Conservation (phyloP, 2,797 vertebrate species). For the Arnoldichthys spilopterus region DNA sequence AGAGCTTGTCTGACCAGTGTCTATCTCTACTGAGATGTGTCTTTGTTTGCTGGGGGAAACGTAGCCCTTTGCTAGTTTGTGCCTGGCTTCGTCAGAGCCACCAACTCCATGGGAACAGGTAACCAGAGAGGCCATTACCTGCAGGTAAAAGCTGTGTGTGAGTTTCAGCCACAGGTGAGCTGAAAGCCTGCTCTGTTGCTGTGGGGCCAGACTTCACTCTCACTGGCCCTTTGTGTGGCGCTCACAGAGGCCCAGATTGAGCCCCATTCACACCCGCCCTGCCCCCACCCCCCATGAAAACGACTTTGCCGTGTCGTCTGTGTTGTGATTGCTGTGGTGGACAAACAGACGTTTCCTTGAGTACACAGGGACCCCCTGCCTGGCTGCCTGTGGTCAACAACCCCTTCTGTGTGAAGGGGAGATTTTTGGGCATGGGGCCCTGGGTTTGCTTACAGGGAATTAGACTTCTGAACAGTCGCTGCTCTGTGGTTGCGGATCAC, state of each 20-base stretch:
- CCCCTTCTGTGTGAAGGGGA: slow-evolving; percentile 61
- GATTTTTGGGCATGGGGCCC: slow-evolving; percentile 62
- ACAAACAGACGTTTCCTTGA: slow-evolving; percentile 76
- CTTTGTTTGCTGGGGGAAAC: slow-evolving; percentile 56
- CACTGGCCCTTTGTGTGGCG: slow-evolving; percentile 74
- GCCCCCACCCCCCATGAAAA: slow-evolving; percentile 66
- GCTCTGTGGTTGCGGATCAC: slow-evolving; percentile 66
- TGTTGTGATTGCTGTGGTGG: slow-evolving; percentile 64
- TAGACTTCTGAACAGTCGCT: slow-evolving; percentile 66
- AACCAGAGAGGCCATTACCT: slow-evolving; percentile 73
- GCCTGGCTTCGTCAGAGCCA: slow-evolving; percentile 53
- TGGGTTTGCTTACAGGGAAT: slow-evolving; percentile 63
- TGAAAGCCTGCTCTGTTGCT: slow-evolving; percentile 55
- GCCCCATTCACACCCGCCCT: slow-evolving; percentile 63
- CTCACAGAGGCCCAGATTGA: slow-evolving; percentile 74
- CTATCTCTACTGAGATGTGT: slow-evolving; percentile 24
- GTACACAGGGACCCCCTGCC: slow-evolving; percentile 61
- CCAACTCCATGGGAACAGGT: slow-evolving; percentile 67
- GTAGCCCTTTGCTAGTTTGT: slow-evolving; percentile 38
- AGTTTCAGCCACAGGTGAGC: slow-evolving; percentile 56
- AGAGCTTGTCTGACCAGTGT: slow-evolving; percentile 30
- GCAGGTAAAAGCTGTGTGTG: slow-evolving; percentile 40
- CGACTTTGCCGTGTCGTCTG: slow-evolving; percentile 54
- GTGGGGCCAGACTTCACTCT: slow-evolving; percentile 65
- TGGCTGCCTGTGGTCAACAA: slow-evolving; percentile 69